phyloP scores from a whole-genome alignment of 2,797 vertebrate species.

The Morus bassanus region DNA sequence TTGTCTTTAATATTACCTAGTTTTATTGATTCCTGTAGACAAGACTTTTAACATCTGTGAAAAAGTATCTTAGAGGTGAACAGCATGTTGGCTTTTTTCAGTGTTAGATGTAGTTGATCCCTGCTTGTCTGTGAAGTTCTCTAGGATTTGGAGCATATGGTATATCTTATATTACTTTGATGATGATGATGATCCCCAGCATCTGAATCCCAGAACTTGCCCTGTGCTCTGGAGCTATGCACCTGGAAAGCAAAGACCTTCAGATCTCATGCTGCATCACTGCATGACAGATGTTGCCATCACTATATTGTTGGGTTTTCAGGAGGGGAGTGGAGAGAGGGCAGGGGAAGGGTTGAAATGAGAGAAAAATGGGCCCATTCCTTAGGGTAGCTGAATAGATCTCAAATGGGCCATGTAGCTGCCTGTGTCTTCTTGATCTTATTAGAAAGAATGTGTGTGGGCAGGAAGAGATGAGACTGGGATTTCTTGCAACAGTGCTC shows the following conservation, averaged over 20 bases:
- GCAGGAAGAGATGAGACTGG: conserved; percentile 24
- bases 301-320: neutral
- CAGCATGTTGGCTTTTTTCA: neutral
- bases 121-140: neutral
- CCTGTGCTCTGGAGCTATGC: neutral
- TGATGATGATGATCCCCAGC: neutral
- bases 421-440: conserved; percentile 23
- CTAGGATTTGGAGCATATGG: neutral
- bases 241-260: neutral
- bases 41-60: neutral
- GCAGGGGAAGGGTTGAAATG: neutral
- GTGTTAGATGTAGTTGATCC: neutral
- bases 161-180: neutral
- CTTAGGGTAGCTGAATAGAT: neutral
- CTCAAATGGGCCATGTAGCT: neutral
- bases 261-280: neutral
- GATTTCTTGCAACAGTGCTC: conserved; percentile 34
- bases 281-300: neutral
- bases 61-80: neutral
- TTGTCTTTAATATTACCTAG: neutral
- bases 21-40: neutral
- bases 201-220: neutral
- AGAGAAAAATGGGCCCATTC: neutral
- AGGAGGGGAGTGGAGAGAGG: too few relatives aligned
- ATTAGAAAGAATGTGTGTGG: conserved; percentile 43